Evolutionary conservation across 2,888 invertebrate species (phyloP).

Genomic region (Pandemis heparana): DNA sequence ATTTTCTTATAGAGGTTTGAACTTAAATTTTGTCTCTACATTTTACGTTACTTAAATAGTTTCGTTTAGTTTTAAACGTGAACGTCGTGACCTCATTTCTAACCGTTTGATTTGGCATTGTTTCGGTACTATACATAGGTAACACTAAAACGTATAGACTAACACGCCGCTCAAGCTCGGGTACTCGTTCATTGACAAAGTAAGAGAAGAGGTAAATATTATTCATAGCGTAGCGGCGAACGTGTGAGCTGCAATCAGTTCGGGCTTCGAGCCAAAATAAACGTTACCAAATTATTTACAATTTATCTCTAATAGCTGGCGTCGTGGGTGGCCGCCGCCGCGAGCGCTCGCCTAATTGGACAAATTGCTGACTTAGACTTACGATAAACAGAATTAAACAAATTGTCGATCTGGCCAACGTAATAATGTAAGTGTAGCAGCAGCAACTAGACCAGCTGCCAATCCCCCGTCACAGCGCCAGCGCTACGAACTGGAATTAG

Average conservation of each 20-base stretch:
- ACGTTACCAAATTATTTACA: constrained; percentile 82
- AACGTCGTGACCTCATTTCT: no score
- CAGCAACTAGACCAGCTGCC: constrained; percentile 27
- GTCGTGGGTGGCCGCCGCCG: constrained; percentile 74
- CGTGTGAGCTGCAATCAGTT: constrained; percentile 59
- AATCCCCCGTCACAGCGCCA: constrained; percentile 30
- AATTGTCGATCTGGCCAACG: constrained; percentile 71
- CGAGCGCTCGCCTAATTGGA: constrained; percentile 77
- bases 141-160: not conserved
- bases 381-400: constrained; percentile 82
- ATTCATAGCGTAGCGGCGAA: constrained; percentile 12
- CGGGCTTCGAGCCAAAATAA: constrained; percentile 58
- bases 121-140: not conserved
- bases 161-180: not conserved
- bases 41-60: no score
- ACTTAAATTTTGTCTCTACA: no score
- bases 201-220: constrained; percentile 9
- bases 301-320: constrained; percentile 81
- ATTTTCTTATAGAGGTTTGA: no score
- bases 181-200: constrained; percentile 13
- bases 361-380: constrained; percentile 82
- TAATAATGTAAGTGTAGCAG: constrained; percentile 50
- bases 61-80: not conserved
- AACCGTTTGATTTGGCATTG: not conserved
- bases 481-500: constrained; percentile 24